A percentile compares a stretch with the other conserved stretches of the same genome.
Evolutionary conservation across 2,113 vertebrate species (phyloP).

Genomic region (Sarotherodon lohbergeri): DNA sequence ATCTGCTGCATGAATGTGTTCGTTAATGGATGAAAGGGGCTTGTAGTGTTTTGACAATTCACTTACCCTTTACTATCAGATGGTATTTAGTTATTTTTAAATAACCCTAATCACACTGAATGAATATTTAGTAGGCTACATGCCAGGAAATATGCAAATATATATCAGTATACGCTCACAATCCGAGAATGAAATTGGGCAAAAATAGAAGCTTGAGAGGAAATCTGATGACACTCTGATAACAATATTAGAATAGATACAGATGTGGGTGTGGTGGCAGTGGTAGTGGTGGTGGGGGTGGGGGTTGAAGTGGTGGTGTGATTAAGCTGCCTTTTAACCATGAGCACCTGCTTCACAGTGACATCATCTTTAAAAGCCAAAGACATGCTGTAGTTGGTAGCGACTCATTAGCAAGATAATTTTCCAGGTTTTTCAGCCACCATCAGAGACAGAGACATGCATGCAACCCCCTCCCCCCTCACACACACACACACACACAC

Average conservation of each 20-base stretch:
- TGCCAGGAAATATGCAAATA: background rate
- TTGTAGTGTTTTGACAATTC: background rate
- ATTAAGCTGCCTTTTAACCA: slow-evolving; percentile 9
- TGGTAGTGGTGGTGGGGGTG: background rate
- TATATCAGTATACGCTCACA: background rate
- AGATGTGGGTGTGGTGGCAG: background rate
- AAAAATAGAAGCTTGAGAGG: background rate
- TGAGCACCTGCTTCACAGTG: slow-evolving; percentile 25
- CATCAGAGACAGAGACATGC: background rate
- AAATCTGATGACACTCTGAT: background rate
- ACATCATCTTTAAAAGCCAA: slow-evolving; percentile 39
- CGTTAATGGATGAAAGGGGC: background rate
- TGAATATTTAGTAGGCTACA: background rate
- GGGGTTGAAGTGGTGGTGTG: background rate
- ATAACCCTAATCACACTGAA: background rate
- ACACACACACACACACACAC: too few species aligned
- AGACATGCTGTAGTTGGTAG: slow-evolving; percentile 2
- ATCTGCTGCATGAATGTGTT: background rate
- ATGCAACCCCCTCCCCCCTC: background rate
- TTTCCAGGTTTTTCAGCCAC: slow-evolving; percentile 20
- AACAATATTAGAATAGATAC: background rate
- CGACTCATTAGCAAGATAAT: slow-evolving; percentile 41
- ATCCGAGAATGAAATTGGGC: background rate
- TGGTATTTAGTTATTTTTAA: background rate
- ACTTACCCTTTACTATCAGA: background rate